Evolutionary conservation across 2,797 vertebrate species (phyloP).

Genomic region (Merluccius polli): DNA sequence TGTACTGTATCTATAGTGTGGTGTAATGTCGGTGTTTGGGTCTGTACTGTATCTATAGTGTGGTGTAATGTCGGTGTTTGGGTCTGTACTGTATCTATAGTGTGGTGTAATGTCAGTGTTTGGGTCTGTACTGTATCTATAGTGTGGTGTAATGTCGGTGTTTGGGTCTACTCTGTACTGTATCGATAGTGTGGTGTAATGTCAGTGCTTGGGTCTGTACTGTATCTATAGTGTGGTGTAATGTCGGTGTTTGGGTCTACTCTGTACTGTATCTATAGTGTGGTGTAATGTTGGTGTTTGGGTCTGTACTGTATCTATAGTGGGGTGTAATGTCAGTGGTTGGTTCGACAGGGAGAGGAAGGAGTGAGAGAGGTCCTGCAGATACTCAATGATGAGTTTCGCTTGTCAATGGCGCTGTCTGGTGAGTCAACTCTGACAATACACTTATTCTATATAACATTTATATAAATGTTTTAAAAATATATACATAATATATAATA

Average conservation of each 20-base stretch:
- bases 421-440: constrained; percentile 67
- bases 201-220: no score
- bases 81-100: background rate
- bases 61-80: background rate
- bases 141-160: background rate
- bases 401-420: constrained; percentile 84
- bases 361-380: constrained; percentile 84
- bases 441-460: background rate
- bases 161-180: background rate
- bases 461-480: background rate
- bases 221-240: background rate
- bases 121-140: background rate
- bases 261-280: background rate
- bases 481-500: background rate
- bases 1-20: background rate
- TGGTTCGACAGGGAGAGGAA: constrained; percentile 79
- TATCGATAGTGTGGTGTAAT: background rate
- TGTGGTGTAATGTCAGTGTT: background rate
- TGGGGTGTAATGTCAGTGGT: background rate
- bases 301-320: background rate
- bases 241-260: background rate
- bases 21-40: no score
- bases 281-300: background rate
- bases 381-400: constrained; percentile 89
- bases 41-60: background rate